phyloP scores from a whole-genome alignment of 2,797 vertebrate genomes.

The Scarus forsteni region DNA sequence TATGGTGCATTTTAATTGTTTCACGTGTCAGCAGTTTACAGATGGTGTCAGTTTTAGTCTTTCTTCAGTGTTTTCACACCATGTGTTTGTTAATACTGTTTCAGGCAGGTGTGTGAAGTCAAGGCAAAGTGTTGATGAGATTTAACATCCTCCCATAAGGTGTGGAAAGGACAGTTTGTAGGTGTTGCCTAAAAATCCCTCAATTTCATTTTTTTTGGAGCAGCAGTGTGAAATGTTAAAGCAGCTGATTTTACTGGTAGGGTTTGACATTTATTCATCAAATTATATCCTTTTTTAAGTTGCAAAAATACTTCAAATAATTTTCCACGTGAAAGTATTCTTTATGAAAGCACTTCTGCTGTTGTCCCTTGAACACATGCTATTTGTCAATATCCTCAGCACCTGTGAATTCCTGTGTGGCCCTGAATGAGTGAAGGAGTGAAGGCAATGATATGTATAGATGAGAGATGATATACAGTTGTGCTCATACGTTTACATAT shows the following conservation, averaged over 20 bases:
- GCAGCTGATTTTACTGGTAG: neutral
- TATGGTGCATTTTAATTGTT: conserved; percentile 19
- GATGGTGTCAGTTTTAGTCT: conserved; percentile 19
- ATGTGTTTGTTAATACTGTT: conserved; percentile 9
- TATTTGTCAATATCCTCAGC: neutral
- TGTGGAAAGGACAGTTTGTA: conserved; percentile 44
- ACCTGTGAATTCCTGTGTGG: neutral
- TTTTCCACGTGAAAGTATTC: neutral
- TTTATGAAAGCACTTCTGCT: neutral
- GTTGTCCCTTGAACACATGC: neutral
- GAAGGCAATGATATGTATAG: no score
- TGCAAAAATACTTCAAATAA: no score
- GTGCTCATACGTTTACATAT: no score
- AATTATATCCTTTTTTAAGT: neutral
- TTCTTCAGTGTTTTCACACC: conserved; percentile 3
- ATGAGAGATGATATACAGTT: no score
- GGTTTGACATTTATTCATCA: conserved; percentile 7
- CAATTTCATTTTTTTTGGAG: neutral
- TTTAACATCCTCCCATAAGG: conserved; percentile 35
- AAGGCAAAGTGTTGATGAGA: conserved; percentile 44
- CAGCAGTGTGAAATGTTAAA: neutral
- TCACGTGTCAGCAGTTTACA: conserved; percentile 39
- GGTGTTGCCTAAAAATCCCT: conserved; percentile 25
- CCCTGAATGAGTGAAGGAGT: no score
- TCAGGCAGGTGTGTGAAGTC: conserved; percentile 22